Base-by-base conservation (phyloP, 2,113 vertebrate genomes). In the Nothobranchius furzeri region DNA sequence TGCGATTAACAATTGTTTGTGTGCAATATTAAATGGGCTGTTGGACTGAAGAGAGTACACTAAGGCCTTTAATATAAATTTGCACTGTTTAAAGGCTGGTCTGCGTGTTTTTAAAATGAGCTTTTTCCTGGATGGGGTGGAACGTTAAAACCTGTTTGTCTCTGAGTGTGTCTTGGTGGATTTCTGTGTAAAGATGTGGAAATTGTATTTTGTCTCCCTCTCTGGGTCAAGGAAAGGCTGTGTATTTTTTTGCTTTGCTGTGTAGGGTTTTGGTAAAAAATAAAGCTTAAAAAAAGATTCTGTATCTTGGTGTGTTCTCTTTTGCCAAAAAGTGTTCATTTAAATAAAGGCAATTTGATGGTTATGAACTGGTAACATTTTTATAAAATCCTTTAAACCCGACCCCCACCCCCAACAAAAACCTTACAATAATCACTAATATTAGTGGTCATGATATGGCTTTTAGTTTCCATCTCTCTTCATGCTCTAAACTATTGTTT, bases 21-120 rank as follows among this genome's bases (percentile, higher is more conserved):
- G 94, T 95, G 92, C 92, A 95, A 92, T 95, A 77, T 72, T 75
- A 81, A 87, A 89, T 45, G 10, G 62, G 73, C 72, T 66, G 64
- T 76, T 71, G 75, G 61, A 45, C 35, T 17, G 25, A 52, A 50
- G 42, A 64, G 45, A 53, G 45, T 56, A 64, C 6, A 52, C 11
- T 4, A 10, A 42, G 60, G 58, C 70, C 59, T 74, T 20, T 54
- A 8, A 66, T 64, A 66, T 79, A 48, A 40, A 60, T 69, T 78
- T 87, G 83, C 83, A 88, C 83, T 84, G 81, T 60, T 71, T 59
- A 49, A 35, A 75, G 60, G 72, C 62, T 67, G 72, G 42, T 55
- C 67, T 60, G 36, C 64, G 63, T 11, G 30, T 30, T 30, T 61
- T 80, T 58, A 76, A 67, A 71, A 60, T 25, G 61, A 53, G n/a